These are phyloP conservation scores for Willisornis vidua DNA, from an alignment of 2,113 vertebrate genomes.

Conservation along the genomic window DNA sequence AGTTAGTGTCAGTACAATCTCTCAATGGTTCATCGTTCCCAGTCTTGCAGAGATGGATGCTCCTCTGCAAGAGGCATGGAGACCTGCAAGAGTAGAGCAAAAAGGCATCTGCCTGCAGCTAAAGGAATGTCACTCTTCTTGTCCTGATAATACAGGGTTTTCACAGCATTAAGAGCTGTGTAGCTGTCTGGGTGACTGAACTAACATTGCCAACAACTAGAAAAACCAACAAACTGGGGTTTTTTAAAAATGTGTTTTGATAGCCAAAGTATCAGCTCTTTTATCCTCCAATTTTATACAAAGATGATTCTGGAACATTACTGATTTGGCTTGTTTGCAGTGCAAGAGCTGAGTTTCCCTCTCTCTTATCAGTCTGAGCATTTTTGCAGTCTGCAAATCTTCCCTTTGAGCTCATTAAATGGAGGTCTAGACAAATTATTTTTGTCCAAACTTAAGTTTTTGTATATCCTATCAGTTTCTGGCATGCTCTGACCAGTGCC, in stretches of 20 bases:
- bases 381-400: neutral
- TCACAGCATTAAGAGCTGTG: neutral
- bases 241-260: neutral
- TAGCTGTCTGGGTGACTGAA: neutral
- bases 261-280: neutral
- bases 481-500: neutral
- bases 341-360: neutral
- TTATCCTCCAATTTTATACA: neutral
- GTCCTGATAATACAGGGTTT: neutral
- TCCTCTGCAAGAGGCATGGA: neutral
- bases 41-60: neutral
- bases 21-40: neutral
- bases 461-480: neutral
- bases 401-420: neutral
- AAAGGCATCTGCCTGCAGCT: neutral
- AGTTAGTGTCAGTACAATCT: neutral
- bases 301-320: neutral
- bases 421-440: neutral
- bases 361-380: neutral
- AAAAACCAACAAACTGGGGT: neutral
- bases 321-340: neutral
- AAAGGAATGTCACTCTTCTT: neutral
- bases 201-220: neutral
- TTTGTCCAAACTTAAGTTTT: neutral
- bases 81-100: neutral